These are phyloP conservation scores for Amblyteles armatorius DNA, from an alignment of 2,888 invertebrate species.

Conservation along the genomic window DNA sequence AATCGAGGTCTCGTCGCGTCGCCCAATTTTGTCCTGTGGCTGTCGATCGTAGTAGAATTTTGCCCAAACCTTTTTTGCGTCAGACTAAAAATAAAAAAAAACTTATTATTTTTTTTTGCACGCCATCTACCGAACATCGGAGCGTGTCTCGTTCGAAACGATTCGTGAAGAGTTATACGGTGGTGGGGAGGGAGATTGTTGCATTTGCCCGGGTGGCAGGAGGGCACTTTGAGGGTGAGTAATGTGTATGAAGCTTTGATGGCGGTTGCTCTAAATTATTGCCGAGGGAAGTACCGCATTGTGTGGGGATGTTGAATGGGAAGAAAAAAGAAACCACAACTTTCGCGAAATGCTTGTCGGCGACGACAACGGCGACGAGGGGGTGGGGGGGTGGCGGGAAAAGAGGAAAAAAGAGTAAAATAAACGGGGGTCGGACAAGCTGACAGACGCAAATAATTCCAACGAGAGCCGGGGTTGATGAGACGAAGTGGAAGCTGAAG, in stretches of 20 bases:
- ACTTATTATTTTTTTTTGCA: not conserved
- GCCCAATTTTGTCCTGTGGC: not conserved
- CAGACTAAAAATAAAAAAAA: not conserved
- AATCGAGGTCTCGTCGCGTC: not conserved
- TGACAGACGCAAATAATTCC: constrained; percentile 31
- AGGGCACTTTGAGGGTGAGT: constrained; percentile 29
- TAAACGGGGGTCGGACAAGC: constrained; percentile 19
- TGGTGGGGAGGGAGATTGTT: constrained; percentile 21
- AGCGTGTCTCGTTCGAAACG: constrained; percentile 26
- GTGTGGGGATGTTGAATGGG: constrained; percentile 28
- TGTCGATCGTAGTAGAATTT: constrained; percentile 13
- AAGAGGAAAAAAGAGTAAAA: constrained; percentile 16
- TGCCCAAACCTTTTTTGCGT: constrained; percentile 6
- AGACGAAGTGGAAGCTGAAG: constrained; percentile 7
- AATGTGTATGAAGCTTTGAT: constrained; percentile 36
- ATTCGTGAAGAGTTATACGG: constrained; percentile 29
- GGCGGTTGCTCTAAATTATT: constrained; percentile 40
- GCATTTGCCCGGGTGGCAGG: constrained; percentile 45
- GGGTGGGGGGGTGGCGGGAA: not conserved
- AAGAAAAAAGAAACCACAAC: constrained; percentile 5
- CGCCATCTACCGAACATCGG: constrained; percentile 33
- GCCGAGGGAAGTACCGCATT: constrained; percentile 38
- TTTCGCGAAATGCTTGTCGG: constrained; percentile 25
- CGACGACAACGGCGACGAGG: constrained; percentile 16
- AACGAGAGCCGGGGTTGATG: constrained; percentile 16